Evolutionary conservation across 2,888 invertebrate species (phyloP).

Genomic region (Drosophila kokeensis): DNA sequence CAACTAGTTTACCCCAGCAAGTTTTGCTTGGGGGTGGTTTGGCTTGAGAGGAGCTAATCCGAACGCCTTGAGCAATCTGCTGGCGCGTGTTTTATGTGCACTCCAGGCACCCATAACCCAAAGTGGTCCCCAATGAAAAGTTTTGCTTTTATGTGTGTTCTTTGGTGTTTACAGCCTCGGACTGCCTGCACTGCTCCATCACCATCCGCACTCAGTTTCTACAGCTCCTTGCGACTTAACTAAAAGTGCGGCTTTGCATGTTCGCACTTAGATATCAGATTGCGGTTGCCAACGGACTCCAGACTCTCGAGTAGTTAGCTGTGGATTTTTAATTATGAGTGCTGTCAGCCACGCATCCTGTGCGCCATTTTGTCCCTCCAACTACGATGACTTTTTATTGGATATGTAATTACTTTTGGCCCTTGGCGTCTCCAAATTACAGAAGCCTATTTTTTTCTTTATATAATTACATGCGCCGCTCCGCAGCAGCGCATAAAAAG

Average conservation of each 20-base stretch:
- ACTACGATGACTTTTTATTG: slow-evolving; percentile 70
- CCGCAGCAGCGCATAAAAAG: slow-evolving; percentile 39
- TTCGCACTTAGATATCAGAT: slow-evolving; percentile 48
- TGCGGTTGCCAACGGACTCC: slow-evolving; percentile 16
- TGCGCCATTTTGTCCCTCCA: slow-evolving; percentile 26
- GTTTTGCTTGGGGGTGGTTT: neutral
- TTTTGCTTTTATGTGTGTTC: slow-evolving; percentile 60
- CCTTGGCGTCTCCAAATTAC: slow-evolving; percentile 53
- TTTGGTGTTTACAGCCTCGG: slow-evolving; percentile 32
- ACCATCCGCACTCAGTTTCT: neutral
- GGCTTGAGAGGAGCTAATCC: slow-evolving; percentile 18
- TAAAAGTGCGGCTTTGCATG: slow-evolving; percentile 15
- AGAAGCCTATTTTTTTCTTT: slow-evolving; percentile 68
- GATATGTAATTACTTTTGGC: slow-evolving; percentile 74
- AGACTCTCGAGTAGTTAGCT: slow-evolving; percentile 25
- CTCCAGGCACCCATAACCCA: slow-evolving; percentile 71
- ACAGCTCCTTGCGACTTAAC: slow-evolving; percentile 1
- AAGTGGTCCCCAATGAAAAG: slow-evolving; percentile 75
- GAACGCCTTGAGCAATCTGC: slow-evolving; percentile 63
- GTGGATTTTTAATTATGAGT: slow-evolving; percentile 69
- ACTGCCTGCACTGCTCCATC: slow-evolving; percentile 8
- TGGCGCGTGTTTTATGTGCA: slow-evolving; percentile 70
- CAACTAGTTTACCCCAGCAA: slow-evolving; percentile 43
- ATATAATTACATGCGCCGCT: slow-evolving; percentile 66
- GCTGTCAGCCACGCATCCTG: slow-evolving; percentile 22